Base-by-base conservation (phyloP, 2,797 vertebrate species). In the Leptatherina wallacei region DNA sequence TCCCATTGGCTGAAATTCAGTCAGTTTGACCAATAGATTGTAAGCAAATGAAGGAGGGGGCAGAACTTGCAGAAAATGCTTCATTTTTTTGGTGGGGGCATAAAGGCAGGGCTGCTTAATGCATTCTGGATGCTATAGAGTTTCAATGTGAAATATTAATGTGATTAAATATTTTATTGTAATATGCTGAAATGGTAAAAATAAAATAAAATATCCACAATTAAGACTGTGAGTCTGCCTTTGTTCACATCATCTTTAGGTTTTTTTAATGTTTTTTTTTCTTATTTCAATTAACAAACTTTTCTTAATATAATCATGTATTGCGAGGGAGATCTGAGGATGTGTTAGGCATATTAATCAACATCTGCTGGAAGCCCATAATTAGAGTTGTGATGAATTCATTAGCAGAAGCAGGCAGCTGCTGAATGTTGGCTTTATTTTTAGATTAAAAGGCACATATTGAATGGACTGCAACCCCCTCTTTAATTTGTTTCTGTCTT, bases 111-210 rank as follows among this genome's bases (percentile, higher is more conserved):
- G 40, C 59, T 65, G 86, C 84, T 86, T 85, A 81, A 80, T 83
- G 81, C 91, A 88, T 91, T 86, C 81, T 87, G 89, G 88, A 88
- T 78, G 68, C 86, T 91, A 51, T 80, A 80, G 83, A 83, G 89
- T 90, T 88, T 84, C 66, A 79, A 66, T 89, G 87, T 92, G 66
- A 91, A 92, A 90, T 91, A 91, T 91, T 92, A 60, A 91, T 91
- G 90, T 92, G 80, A 77, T 89, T 92, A 52, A 90, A 92, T 92
- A 92, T 91, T 91, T 92, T 75, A 92, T 91, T 91, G 92, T 93
- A 80, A 92, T 89, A 87, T 91, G 84, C 89, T 85, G 71, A 88
- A 86, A 81, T 87, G 81, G 79, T 80, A 49, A 80, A 83, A 85
- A 81, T 44, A 77, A 86, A 81, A 67, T 9, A 85, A 87, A 55